These are phyloP conservation scores for Sarcoramphus papa DNA, from an alignment of 2,797 vertebrate genomes.

Conservation along the genomic window DNA sequence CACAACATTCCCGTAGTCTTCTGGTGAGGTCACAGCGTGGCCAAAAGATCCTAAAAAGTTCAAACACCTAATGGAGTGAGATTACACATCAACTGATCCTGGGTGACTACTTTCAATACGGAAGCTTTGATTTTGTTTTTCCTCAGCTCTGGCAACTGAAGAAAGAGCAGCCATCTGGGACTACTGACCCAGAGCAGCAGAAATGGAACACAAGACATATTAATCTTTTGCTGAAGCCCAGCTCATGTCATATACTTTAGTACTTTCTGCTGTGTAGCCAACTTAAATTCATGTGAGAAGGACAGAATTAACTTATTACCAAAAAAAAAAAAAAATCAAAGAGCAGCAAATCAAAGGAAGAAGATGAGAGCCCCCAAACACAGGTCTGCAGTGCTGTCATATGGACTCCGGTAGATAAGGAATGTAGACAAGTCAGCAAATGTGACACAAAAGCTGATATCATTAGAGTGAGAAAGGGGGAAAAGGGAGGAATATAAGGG, in stretches of 20 bases:
- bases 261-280: background rate
- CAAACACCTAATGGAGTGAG: background rate
- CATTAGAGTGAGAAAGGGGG: background rate
- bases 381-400: background rate
- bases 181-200: background rate
- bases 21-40: conserved; percentile 28
- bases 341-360: background rate
- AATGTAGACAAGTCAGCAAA: background rate
- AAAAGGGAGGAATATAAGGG: background rate
- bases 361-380: background rate
- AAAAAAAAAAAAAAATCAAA: background rate
- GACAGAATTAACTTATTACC: background rate
- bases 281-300: background rate
- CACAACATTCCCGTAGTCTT: conserved; percentile 15
- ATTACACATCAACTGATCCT: background rate
- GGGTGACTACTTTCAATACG: background rate
- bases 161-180: background rate
- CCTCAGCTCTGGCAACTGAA: background rate
- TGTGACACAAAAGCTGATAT: background rate
- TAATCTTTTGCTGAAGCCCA: background rate
- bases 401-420: background rate
- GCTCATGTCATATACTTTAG: background rate
- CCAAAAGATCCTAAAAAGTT: background rate
- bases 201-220: background rate
- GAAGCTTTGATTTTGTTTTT: background rate